phyloP scores from a whole-genome alignment of 2,797 vertebrate species.

The Phataginus tricuspis region DNA sequence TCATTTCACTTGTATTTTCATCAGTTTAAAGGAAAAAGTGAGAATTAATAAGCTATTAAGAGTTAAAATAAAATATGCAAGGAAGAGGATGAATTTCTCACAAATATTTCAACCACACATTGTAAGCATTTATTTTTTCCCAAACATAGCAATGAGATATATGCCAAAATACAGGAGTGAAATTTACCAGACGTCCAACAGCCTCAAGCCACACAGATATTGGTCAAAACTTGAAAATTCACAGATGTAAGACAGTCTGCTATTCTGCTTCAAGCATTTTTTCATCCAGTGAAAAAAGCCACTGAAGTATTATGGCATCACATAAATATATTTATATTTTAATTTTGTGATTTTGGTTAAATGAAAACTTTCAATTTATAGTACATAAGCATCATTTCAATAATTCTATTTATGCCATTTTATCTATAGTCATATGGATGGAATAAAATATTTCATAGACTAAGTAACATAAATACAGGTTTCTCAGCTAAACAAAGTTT shows the following conservation, averaged over 20 bases:
- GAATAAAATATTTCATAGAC: neutral
- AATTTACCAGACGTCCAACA: constrained; percentile 73
- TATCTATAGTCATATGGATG: neutral
- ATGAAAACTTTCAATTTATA: neutral
- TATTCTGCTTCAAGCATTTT: constrained; percentile 63
- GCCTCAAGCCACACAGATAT: constrained; percentile 69
- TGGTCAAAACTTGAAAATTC: constrained; percentile 74
- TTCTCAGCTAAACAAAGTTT: neutral
- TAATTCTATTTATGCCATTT: neutral
- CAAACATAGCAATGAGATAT: constrained; percentile 71
- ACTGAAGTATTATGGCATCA: constrained; percentile 55
- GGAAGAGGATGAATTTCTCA: neutral
- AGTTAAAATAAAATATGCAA: constrained; percentile 46
- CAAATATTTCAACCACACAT: constrained; percentile 47
- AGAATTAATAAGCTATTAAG: neutral
- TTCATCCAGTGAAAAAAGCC: constrained; percentile 39
- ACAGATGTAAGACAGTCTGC: constrained; percentile 73
- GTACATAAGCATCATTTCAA: neutral
- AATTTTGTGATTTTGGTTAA: constrained; percentile 8
- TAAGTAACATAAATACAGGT: neutral
- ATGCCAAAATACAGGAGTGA: constrained; percentile 72
- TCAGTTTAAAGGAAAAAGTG: neutral
- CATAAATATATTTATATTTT: constrained; percentile 60
- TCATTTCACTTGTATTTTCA: neutral
- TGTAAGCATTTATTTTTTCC: constrained; percentile 55